These are phyloP conservation scores for Tinea semifulvella DNA, from an alignment of 2,888 invertebrate genomes.

Conservation along the genomic window DNA sequence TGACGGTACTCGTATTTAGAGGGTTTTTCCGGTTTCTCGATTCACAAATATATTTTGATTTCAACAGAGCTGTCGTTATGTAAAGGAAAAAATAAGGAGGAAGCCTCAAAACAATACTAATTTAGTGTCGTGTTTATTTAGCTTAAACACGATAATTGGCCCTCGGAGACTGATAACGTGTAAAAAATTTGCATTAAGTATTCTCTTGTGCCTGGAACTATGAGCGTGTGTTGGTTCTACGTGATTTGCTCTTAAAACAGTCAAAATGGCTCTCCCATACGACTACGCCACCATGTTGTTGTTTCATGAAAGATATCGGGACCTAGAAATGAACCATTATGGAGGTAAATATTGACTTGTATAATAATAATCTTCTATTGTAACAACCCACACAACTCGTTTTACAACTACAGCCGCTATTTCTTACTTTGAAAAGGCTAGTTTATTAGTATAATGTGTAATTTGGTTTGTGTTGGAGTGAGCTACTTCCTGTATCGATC, in stretches of 20 bases:
- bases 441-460: too few relatives aligned
- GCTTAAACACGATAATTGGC: slow-evolving; percentile 1
- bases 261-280: slow-evolving; percentile 1
- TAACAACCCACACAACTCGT: too few relatives aligned
- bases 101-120: slow-evolving; percentile 7
- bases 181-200: slow-evolving; percentile 5
- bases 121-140: slow-evolving; percentile 4
- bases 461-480: too few relatives aligned
- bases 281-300: slow-evolving; percentile 5
- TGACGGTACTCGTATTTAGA: too few relatives aligned
- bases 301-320: neutral
- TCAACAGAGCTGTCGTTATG: too few relatives aligned
- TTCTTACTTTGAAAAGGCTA: too few relatives aligned
- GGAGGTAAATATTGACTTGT: neutral
- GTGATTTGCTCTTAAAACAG: neutral
- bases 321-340: slow-evolving; percentile 6
- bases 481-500: too few relatives aligned
- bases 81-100: too few relatives aligned
- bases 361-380: too few relatives aligned
- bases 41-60: too few relatives aligned
- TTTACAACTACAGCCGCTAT: too few relatives aligned
- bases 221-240: neutral
- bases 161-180: neutral
- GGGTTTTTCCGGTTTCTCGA: too few relatives aligned
- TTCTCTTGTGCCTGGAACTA: neutral